Evolutionary conservation across 1,140 invertebrate species (phyloP).

Genomic region (Papilio polyxenes): DNA sequence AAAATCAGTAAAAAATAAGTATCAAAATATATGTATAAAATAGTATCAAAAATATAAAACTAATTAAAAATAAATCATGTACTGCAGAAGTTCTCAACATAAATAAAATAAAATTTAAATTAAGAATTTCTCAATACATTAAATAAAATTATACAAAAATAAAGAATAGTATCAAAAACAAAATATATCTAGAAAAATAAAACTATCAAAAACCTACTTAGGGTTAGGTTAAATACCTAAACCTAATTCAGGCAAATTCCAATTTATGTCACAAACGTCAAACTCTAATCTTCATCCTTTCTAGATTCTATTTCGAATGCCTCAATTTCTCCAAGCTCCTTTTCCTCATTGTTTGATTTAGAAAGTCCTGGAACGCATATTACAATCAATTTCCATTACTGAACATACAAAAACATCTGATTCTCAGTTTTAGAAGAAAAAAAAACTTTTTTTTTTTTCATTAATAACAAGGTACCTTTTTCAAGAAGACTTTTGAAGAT

Average conservation of each 20-base stretch:
- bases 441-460: neutral
- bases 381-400: neutral
- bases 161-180: slow-evolving; percentile 19
- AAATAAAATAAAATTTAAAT: neutral
- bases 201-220: slow-evolving; percentile 15
- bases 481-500: slow-evolving; percentile 20
- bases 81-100: neutral
- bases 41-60: slow-evolving; percentile 12
- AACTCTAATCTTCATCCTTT: neutral
- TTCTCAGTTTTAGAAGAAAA: neutral
- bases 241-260: neutral
- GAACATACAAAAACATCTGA: neutral
- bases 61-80: neutral
- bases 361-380: neutral
- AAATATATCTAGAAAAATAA: neutral
- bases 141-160: neutral
- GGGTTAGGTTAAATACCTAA: neutral
- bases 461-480: neutral
- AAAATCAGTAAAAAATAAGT: neutral
- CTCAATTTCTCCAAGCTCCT: neutral
- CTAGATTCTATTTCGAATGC: neutral
- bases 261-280: neutral
- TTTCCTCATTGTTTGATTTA: slow-evolving; percentile 1
- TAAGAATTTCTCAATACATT: neutral
- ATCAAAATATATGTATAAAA: slow-evolving; percentile 5